Evolutionary conservation across 2,113 vertebrate species (phyloP), one percentile per base, ranked within the genome.

Genomic region (Ursus arctos): DNA sequence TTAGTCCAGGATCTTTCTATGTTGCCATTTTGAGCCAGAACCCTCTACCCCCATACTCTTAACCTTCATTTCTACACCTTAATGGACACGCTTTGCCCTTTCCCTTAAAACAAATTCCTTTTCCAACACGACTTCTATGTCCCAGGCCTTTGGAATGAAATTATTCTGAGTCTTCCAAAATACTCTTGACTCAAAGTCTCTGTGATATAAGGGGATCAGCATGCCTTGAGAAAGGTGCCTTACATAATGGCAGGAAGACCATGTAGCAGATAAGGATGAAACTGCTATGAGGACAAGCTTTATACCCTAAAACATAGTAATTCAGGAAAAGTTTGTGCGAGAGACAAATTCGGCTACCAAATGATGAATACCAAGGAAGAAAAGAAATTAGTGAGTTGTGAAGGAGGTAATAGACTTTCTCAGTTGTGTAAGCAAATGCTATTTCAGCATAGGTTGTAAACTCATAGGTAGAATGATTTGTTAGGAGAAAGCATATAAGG

Each of bases 21-120:
- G 21, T 49, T 19, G 28, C 6, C 59, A 31, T 69, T 31, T 87
- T 67, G 33, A 80, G 40, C 63, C 11, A 72, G 65, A 74, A 84
- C 67, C 21, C 24, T 81, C 47, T 61, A 2, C 31, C 31, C 14
- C 22, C n/a, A 77, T 40, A 55, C 12, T 74, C 22, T 16, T 69
- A 88, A n/a, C 15, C 2, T 65, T 81, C 7, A 5, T 85, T 55
- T 47, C 4, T 31, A 36, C 12, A 22, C 8, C 28, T 87, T 57
- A 0, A 0, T 86, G n/a, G 61, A 2, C 53, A 92, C 0, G 2
- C 3, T 79, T 67, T 94, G 1, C 1, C 12, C 2, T 1, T 2
- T 49, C 7, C 7, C 40, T 85, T 93, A 72, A 77, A 88, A 65
- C 3, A 74, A 31, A 8, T 47, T 74, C 15, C 13, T 86, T 93